A percentile compares a stretch with the other conserved stretches of the same genome.
Conservation (phyloP, 2,113 vertebrate genomes). For the Pardalotus punctatus region DNA sequence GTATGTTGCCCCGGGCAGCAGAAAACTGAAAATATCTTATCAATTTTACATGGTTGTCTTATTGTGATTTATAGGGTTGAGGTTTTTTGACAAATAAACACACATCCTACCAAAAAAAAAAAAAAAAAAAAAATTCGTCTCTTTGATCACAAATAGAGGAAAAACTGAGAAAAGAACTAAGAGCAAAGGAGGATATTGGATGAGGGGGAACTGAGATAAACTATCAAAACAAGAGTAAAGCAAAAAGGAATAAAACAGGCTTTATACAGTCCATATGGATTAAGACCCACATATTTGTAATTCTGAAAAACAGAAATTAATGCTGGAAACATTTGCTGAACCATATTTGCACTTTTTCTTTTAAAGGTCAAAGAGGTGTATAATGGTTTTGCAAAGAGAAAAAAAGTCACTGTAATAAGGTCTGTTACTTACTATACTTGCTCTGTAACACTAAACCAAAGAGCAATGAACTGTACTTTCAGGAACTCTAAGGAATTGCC, state of each 20-base stretch:
- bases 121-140: not conserved
- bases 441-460: constrained; percentile 46
- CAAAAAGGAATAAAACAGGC: not conserved
- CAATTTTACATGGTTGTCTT: not conserved
- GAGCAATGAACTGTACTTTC: constrained; percentile 57
- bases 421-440: constrained; percentile 20
- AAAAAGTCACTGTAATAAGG: constrained; percentile 12
- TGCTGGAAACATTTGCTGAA: constrained; percentile 38
- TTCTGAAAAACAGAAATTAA: constrained; percentile 36
- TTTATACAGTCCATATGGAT: constrained; percentile 11
- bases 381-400: not conserved
- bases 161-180: not conserved
- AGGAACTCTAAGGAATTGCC: constrained; percentile 61
- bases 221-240: not conserved
- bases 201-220: not conserved
- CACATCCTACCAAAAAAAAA: not conserved
- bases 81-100: not conserved
- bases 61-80: not conserved
- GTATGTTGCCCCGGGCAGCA: not conserved
- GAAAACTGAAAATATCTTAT: not conserved
- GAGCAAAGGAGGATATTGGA: not conserved
- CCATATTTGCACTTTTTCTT: not conserved
- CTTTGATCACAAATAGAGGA: not conserved
- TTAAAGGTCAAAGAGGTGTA: constrained; percentile 27
- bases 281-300: constrained; percentile 2